Evolutionary conservation across 2,888 invertebrate genomes (phyloP), one percentile per base, ranked within the genome.

Genomic region (Dryobotodes eremita): DNA sequence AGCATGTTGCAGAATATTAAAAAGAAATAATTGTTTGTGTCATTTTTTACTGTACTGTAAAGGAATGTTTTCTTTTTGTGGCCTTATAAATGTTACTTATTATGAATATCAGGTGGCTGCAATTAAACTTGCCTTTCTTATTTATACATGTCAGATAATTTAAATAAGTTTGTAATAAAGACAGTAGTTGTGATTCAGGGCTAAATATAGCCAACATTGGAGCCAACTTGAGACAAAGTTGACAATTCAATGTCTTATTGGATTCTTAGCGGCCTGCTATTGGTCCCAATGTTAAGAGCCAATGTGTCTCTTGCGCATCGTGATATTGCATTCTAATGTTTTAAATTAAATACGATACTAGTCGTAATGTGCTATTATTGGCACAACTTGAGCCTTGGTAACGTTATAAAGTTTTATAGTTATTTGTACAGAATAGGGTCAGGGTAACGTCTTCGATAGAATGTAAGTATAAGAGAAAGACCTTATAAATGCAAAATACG

Each of bases 71-170:
- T 87, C 86, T 77, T 88, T 89, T 89, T 85, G 91, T 91, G 91
- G 92, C 92, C 92, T 92, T 92, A 91, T 89, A 82, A 88, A 85
- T 89, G 88, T 91, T 91, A 90, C 85, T 84, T 89, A 86, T 86
- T 90, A 78, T 83, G 59, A 68, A 82, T 81, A 83, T 85, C 86
- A 83, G 77, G 80, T 85, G 84, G 80, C 84, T 82, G 68, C 87
- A 86, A 85, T 82, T 66, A 80, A 83, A 88, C 86, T 85, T 86
- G 82, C 85, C 89, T 80, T 80, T 82, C 75, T 79, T 77, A 82
- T 82, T 78, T 86, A 75, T 80, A 42, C 82, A 70, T 83, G 79
- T 83, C 81, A 80, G 68, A 83, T 88, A 82, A 83, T 83, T 82
- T 82, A 85, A 78, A 83, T 90, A 86, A 79, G 79, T 90, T 86